Evolutionary conservation across 2,797 vertebrate species (phyloP).

Genomic region (Cygnus olor): DNA sequence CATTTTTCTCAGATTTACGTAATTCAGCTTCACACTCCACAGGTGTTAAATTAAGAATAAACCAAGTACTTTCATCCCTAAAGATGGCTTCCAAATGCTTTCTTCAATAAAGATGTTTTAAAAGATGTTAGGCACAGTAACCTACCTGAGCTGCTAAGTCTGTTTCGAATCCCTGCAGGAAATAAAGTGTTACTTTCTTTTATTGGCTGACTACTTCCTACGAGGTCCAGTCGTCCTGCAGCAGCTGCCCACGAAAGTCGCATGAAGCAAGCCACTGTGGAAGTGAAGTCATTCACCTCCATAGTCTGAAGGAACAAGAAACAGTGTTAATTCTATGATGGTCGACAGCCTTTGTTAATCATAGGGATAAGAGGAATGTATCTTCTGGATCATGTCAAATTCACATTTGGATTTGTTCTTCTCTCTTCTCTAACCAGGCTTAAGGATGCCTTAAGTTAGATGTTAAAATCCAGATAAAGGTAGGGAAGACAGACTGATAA

Average conservation of each 20-base stretch:
- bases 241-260: constrained; percentile 97
- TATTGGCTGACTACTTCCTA: constrained; percentile 96
- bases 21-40: neutral
- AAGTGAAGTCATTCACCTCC: constrained; percentile 96
- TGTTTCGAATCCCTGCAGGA: constrained; percentile 90
- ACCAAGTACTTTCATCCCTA: neutral
- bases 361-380: neutral
- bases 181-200: constrained; percentile 92
- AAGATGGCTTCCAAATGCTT: fast-evolving
- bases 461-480: neutral
- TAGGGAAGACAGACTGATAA: fast-evolving
- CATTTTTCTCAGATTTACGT: neutral
- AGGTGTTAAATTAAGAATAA: neutral
- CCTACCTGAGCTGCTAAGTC: constrained; percentile 96
- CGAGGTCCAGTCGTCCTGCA: constrained; percentile 94
- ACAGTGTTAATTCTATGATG: neutral
- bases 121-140: neutral
- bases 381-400: neutral
- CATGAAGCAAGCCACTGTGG: constrained; percentile 98
- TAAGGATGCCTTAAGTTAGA: neutral
- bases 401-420: neutral
- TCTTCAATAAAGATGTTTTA: neutral
- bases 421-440: neutral
- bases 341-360: neutral
- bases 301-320: constrained; percentile 86